Evolutionary conservation across 2,888 invertebrate species (phyloP), one percentile per base, ranked within the genome.

Genomic region (Pseudococcus longispinus): DNA sequence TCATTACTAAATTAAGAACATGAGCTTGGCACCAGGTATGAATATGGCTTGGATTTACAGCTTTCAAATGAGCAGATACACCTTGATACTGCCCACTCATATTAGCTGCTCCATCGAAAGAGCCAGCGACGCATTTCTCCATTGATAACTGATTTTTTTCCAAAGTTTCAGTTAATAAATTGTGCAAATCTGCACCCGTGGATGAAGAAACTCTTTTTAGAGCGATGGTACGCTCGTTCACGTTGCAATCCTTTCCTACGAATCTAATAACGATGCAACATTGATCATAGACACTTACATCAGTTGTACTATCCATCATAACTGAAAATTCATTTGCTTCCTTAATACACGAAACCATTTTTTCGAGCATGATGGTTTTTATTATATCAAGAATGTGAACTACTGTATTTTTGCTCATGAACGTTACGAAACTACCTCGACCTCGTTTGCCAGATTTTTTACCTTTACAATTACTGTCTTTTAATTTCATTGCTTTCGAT

Each of bases 321-420:
- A 55, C 13, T 4, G 55, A 55, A 65, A 15, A 65, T 83, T 20
- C 11, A 29, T 26, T 51, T 46, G 84, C 84, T 55, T 32, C 60
- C n/a, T 51, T 83, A 26, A 83, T 44, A 37, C 42, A 32, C 29
- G 70, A 26, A 23, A 70, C n/a, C 29, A 87, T 51, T n/a, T 37
- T 55, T 20, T n/a, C 8, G 46, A 83, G 65, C 20, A 88, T 65
- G 23, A 77, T 18, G n/a, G 85, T 23, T 60, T 37, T 60, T 44
- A 87, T 87, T 23, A 32, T 29, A 86, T 32, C 51, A 23, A 88
- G 42, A n/a, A 88, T 29, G 26, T 88, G 87, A 5, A 44, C 55
- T 42, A 88, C 9, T 23, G 87, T 84, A 20, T 46, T 87, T 83
- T 88, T 87, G n/a, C 86, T 86, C 37, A 88, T 18, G 85, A 87